Conservation (phyloP, 1,140 invertebrate genomes). For the Bathynomus jamesi region DNA sequence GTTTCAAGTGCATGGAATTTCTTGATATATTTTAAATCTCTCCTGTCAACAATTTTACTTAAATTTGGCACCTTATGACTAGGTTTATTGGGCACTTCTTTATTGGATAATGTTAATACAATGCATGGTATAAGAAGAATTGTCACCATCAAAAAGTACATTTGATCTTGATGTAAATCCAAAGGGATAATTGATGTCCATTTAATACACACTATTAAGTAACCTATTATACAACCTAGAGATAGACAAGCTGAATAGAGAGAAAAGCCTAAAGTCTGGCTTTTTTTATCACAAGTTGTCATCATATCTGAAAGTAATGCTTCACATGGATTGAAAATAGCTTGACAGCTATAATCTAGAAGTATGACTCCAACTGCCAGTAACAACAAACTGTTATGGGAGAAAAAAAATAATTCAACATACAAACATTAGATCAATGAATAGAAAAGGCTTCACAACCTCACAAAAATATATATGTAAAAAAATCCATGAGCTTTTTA, state of each 20-base stretch:
- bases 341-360: slow-evolving; percentile 48
- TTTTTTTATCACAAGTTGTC: slow-evolving; percentile 38
- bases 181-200: slow-evolving; percentile 40
- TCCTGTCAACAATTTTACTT: too few relatives aligned
- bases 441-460: too few relatives aligned
- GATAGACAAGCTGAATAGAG: slow-evolving; percentile 48
- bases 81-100: neutral
- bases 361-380: slow-evolving; percentile 45
- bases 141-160: neutral
- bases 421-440: too few relatives aligned
- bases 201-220: slow-evolving; percentile 48
- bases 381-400: slow-evolving; percentile 37
- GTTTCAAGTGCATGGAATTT: too few relatives aligned
- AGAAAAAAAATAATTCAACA: slow-evolving; percentile 4
- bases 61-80: too few relatives aligned
- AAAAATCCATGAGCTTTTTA: too few relatives aligned
- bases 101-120: neutral
- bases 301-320: slow-evolving; percentile 45
- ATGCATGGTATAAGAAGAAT: neutral
- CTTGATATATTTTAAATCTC: too few relatives aligned
- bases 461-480: too few relatives aligned
- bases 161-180: neutral
- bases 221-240: slow-evolving; percentile 48
- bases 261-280: slow-evolving; percentile 43
- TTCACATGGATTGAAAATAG: slow-evolving; percentile 48